Conservation (phyloP, 2,888 invertebrate genomes). For the Pterostichus niger region DNA sequence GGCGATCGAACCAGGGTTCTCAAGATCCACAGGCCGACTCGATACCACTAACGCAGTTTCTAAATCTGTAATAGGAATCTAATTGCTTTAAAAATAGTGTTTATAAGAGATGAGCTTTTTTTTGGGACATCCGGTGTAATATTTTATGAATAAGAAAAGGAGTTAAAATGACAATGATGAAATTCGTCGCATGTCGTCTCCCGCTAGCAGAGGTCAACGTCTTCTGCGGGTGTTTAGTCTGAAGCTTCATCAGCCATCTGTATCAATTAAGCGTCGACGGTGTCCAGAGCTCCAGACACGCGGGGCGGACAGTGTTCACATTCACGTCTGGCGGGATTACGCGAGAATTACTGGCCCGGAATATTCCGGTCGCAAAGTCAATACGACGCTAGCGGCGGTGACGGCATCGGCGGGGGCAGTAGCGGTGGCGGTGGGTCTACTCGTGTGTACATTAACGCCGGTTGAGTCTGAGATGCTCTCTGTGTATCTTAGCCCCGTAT, state of each 20-base stretch:
- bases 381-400: constrained; percentile 25
- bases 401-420: background rate
- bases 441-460: constrained; percentile 57
- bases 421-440: background rate
- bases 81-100: no score
- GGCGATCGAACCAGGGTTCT: no score
- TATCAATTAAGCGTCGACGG: constrained; percentile 59
- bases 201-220: background rate
- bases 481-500: no score
- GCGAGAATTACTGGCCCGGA: constrained; percentile 63
- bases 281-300: constrained; percentile 16
- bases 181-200: no score
- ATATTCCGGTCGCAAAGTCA: constrained; percentile 66
- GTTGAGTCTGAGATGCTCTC: background rate
- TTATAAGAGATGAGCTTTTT: no score
- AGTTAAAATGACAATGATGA: no score
- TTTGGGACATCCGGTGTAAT: no score
- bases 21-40: no score
- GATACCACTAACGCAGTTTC: no score
- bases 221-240: constrained; percentile 6
- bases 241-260: constrained; percentile 39
- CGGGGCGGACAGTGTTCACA: background rate
- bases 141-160: no score
- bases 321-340: constrained; percentile 59
- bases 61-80: no score